A percentile compares a stretch with the other conserved stretches of the same genome.
Conservation (phyloP, 2,113 vertebrate genomes). For the Cettia cetti region DNA sequence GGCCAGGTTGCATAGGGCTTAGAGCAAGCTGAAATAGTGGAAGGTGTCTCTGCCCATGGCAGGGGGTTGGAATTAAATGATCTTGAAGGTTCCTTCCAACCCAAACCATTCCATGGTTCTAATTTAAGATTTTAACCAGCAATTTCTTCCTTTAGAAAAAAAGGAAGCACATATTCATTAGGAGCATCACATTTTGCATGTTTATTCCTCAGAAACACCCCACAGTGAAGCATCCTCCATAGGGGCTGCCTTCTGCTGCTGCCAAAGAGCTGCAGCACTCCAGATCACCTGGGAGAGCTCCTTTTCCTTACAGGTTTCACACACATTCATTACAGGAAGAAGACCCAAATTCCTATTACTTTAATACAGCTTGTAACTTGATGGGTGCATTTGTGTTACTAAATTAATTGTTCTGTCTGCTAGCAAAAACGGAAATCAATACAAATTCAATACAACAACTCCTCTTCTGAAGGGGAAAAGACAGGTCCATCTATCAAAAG, state of each 20-base stretch:
- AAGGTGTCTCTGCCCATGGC: background rate
- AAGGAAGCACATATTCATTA: background rate
- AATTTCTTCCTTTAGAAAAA: background rate
- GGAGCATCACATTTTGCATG: background rate
- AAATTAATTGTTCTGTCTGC: background rate
- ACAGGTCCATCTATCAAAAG: background rate
- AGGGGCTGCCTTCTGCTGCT: background rate
- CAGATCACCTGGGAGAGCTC: background rate
- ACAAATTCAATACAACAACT: background rate
- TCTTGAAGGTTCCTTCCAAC: background rate
- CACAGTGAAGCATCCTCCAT: rapidly evolving
- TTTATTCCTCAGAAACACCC: background rate
- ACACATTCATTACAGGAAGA: background rate
- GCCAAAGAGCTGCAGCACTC: background rate
- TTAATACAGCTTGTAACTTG: background rate
- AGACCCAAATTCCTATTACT: background rate
- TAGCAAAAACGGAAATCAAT: conserved; percentile 12
- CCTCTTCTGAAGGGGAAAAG: background rate
- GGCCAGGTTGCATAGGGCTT: background rate
- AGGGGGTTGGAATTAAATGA: background rate
- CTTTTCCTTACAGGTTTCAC: background rate
- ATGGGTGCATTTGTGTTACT: background rate
- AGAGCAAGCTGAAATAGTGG: background rate
- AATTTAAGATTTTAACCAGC: background rate
- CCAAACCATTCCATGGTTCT: background rate